Conservation (phyloP, 2,888 invertebrate species). For the Ceriagrion tenellum region DNA sequence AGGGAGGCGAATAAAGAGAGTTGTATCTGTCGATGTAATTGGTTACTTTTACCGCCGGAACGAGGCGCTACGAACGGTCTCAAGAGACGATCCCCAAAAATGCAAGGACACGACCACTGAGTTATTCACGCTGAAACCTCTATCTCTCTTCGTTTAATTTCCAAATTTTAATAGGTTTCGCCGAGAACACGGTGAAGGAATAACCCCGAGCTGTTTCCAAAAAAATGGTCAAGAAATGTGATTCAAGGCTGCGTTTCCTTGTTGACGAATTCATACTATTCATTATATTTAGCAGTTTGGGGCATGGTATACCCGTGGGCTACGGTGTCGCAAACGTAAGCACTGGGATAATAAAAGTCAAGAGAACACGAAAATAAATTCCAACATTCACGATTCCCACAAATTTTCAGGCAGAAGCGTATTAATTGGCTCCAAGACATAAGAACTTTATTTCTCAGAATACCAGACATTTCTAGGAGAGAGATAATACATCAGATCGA, state of each 20-base stretch:
- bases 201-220: background rate
- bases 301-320: background rate
- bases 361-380: background rate
- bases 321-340: background rate
- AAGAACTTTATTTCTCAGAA: background rate
- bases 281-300: background rate
- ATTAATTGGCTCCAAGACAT: background rate
- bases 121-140: background rate
- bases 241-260: background rate
- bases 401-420: background rate
- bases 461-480: background rate
- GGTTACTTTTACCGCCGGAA: background rate
- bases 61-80: background rate
- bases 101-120: background rate
- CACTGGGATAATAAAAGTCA: background rate
- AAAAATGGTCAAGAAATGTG: background rate
- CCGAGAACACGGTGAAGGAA: background rate
- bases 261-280: background rate
- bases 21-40: constrained; percentile 32
- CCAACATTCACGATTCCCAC: background rate
- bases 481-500: background rate
- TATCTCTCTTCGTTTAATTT: background rate
- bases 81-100: background rate
- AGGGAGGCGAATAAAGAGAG: background rate
- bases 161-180: background rate